Conservation (phyloP, 1,140 invertebrate genomes). For the Planococcus citri region DNA sequence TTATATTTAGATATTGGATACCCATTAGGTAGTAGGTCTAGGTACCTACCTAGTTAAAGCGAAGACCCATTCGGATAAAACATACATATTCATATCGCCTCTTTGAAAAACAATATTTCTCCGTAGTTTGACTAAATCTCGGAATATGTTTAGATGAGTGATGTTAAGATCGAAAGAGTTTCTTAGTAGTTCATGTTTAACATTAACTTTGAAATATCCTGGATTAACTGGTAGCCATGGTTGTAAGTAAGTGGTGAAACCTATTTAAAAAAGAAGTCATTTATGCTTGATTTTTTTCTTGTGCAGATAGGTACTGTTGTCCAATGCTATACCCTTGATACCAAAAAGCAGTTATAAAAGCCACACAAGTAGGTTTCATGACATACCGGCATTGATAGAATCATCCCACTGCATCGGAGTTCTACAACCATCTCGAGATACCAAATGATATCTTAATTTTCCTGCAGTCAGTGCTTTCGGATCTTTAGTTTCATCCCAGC, state of each 20-base stretch:
- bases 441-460: neutral
- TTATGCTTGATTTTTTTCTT: no score
- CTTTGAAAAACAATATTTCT: slow-evolving; percentile 31
- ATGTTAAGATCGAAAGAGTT: neutral
- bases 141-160: slow-evolving; percentile 41
- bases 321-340: no score
- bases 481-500: slow-evolving; percentile 22
- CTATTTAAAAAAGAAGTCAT: no score
- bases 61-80: slow-evolving; percentile 24
- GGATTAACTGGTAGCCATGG: slow-evolving; percentile 25
- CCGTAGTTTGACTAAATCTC: slow-evolving; percentile 35
- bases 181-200: neutral
- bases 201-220: slow-evolving; percentile 22
- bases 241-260: slow-evolving; percentile 22
- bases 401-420: slow-evolving; percentile 64
- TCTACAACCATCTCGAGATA: slow-evolving; percentile 49
- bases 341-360: no score
- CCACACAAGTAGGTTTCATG: no score
- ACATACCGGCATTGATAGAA: slow-evolving; percentile 25
- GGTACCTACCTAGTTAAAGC: slow-evolving; percentile 22
- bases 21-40: no score
- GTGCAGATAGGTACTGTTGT: no score
- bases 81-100: slow-evolving; percentile 32
- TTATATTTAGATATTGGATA: no score
- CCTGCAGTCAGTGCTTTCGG: slow-evolving; percentile 21